Evolutionary conservation across 2,888 invertebrate species (phyloP), one percentile per base, ranked within the genome.

Genomic region (Esperia sulphurella): DNA sequence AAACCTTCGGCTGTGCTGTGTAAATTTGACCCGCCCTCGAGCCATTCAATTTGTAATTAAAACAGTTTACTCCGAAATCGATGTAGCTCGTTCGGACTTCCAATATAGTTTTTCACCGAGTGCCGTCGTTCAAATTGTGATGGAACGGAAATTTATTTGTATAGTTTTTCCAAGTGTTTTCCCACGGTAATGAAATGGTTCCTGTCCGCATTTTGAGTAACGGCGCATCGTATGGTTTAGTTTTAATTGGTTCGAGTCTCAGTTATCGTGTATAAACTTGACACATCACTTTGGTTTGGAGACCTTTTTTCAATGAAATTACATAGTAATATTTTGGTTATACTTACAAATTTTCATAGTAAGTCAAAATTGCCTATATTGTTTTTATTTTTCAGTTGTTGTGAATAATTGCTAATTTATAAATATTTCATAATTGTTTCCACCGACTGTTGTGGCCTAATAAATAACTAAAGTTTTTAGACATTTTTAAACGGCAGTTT

Each of bases 341-440:
- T 52, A 51, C 55, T 51, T 31, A 31, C 35, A 35, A 21, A 21
- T 21, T 21, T 21, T 2, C 21, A 21, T 21, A 21, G 49, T 52
- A 50, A 54, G 53, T 49, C 47, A 12, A 43, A 50, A 35, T 52
- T 14, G 30, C 30, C 30, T 47, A 30, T 35, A 39, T 51, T 47
- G 28, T 46, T 47, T 53, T 43, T 31, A 43, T 44, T 52, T 33
- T 31, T 47, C 54, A 49, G 41, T 57, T 55, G 55, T n/a, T 71
- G 64, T 71, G 68, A 49, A 68, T 67, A 70, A 59, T 54, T 57
- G 46, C 57, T 65, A 51, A 58, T 64, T 63, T 63, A 59, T 69
- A 59, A 61, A 29, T 48, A 13, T 41, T 49, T 41, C 46, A 33
- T 46, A 43, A 41, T 48, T 39, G 39, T 54, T 57, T 55, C 61